Conservation (phyloP, 2,797 vertebrate genomes). For the Diplodus sargus region DNA sequence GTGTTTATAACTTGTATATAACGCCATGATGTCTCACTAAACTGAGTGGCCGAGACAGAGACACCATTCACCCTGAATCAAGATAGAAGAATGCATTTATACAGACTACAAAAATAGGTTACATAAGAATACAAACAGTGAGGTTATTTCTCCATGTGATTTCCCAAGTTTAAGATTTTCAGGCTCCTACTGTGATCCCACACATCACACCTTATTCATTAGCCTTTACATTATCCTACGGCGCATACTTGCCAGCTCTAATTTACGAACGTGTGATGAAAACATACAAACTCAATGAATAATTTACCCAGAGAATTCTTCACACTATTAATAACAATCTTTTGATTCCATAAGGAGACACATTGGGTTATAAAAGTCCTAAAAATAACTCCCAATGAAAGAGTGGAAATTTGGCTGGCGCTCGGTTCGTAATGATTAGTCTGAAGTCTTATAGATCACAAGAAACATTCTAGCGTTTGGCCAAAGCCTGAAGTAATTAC, state of each 20-base stretch:
- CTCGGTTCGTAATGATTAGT: slow-evolving; percentile 61
- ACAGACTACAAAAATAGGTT: no score
- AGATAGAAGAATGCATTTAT: not conserved
- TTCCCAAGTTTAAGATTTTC: not conserved
- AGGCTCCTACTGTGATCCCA: not conserved
- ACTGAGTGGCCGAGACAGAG: no score
- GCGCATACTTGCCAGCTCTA: not conserved
- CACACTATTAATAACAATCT: slow-evolving; percentile 7
- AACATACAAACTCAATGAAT: not conserved
- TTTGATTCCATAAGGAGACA: slow-evolving; percentile 19
- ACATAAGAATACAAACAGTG: not conserved
- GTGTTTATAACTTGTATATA: no score
- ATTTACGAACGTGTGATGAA: not conserved
- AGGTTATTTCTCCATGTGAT: not conserved
- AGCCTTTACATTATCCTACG: not conserved
- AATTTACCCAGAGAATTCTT: not conserved
- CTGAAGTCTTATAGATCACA: slow-evolving; percentile 62
- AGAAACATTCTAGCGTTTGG: slow-evolving; percentile 62
- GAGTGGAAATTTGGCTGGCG: slow-evolving; percentile 41
- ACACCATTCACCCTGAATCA: no score
- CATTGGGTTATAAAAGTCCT: slow-evolving; percentile 31
- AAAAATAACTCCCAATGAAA: slow-evolving; percentile 54
- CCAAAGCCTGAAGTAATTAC: slow-evolving; percentile 63
- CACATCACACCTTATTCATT: not conserved
- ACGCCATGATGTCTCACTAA: no score